phyloP scores from a whole-genome alignment of 1,140 invertebrate species.

The Lamellibrachia luymesi region DNA sequence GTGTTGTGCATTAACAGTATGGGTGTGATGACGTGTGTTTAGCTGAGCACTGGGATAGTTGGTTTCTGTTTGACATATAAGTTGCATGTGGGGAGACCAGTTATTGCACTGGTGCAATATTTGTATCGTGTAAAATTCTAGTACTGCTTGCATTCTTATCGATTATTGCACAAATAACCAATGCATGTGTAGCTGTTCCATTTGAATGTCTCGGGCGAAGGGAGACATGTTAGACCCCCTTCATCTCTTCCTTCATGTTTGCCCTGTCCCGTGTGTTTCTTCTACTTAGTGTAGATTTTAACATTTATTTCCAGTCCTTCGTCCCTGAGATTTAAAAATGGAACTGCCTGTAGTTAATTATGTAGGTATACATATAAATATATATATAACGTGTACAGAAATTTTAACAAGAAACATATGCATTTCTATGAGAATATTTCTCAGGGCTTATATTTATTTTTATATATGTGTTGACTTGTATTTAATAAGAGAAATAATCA shows the following conservation, averaged over 20 bases:
- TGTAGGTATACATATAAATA: not conserved
- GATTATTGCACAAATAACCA: not conserved
- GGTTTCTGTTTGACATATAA: not conserved
- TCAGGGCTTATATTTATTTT: constrained; percentile 5
- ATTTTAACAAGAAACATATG: constrained; percentile 1
- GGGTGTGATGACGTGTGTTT: not conserved
- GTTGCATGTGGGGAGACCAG: not conserved
- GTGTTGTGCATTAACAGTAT: not conserved
- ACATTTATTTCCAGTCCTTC: not conserved
- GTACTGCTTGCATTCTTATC: not conserved
- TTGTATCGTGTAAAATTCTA: not conserved
- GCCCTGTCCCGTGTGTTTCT: not conserved
- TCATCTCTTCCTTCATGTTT: not conserved
- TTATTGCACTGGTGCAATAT: constrained; percentile 1
- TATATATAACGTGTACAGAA: not conserved
- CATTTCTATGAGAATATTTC: constrained; percentile 5
- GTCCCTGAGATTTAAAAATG: not conserved
- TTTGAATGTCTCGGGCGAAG: not conserved
- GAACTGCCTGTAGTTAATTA: not conserved
- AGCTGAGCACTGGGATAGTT: not conserved
- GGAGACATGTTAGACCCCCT: not conserved
- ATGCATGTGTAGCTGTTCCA: not conserved
- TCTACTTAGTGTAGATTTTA: not conserved
- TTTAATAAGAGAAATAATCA: constrained; percentile 6
- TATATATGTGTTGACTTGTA: not conserved